Base-by-base conservation (phyloP, 2,113 vertebrate genomes). In the Tetraodon nigroviridis region DNA sequence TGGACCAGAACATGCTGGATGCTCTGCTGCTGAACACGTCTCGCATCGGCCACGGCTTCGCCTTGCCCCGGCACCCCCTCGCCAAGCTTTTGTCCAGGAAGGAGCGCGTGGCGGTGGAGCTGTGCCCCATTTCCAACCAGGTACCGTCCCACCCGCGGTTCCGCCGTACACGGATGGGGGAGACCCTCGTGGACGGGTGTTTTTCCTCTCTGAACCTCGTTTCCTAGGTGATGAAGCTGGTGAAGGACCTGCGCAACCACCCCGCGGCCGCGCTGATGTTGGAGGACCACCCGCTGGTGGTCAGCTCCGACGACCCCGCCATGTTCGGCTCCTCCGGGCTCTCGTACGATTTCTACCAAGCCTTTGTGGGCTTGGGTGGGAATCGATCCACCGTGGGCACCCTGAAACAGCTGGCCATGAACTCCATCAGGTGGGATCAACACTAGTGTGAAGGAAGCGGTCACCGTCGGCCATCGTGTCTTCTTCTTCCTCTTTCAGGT, bases 101-200 rank as follows among this genome's bases (percentile, higher is more conserved):
- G 81, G 90, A 54, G 78, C 89, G 91, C 13, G 84, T 95, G 47
- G 91, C 94, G 14, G 19, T 96, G 19, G 95, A 98, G 78, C 87
- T 97, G 61, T 97, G 95, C 53, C 95, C 94, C 46, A 90, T 96
- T 77, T 98, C 95, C 77, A 98, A 98, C 78, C 95, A 96, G 94
- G 95, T 97, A 40, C 10, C 2, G 1, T 32, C 12, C 4, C 40
- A 46, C 17, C 44, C 2, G 15, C 2, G 44, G 15, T 46, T 17
- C n/a, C n/a, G n/a, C n/a, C n/a, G n/a, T n/a, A n/a, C 44, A 17
- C n/a, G 17, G 2, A 44, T 15, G 15, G 44, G 44, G 6, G 2
- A 46, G 44, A 7, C 14, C 44, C 44, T 60, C 5, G 2, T 24
- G 3, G 41, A n/a, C 29, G 2, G 15, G n/a, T 1, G 18, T 3